Evolutionary conservation across 2,113 vertebrate species (phyloP).

Genomic region (Gallinago media): DNA sequence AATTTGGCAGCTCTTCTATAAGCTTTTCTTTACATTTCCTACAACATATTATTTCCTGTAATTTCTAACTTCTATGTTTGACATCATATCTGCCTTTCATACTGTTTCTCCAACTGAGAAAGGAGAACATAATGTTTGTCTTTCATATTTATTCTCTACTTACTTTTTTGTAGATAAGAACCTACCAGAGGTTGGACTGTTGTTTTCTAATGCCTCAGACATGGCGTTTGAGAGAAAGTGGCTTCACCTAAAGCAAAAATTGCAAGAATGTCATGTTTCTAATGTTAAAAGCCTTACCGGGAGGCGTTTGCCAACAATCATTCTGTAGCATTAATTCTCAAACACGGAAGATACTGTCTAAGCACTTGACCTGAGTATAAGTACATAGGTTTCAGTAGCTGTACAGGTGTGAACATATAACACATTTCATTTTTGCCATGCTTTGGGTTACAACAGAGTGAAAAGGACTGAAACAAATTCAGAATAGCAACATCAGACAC

Average conservation of each 20-base stretch:
- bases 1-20: neutral
- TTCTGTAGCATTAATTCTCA: neutral
- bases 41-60: neutral
- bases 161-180: neutral
- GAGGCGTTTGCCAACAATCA: neutral
- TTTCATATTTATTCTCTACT: neutral
- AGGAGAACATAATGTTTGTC: neutral
- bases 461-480: neutral
- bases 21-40: neutral
- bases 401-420: neutral
- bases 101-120: neutral
- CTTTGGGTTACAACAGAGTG: neutral
- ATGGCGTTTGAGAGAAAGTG: accelerated
- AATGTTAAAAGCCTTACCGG: neutral
- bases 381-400: neutral
- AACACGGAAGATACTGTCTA: neutral
- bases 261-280: neutral
- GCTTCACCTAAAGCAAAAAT: neutral
- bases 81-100: neutral
- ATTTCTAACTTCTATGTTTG: neutral
- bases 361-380: neutral
- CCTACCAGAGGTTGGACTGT: neutral
- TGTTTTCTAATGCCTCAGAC: neutral
- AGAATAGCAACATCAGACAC: neutral
- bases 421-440: neutral